Conservation (phyloP, 2,113 vertebrate species). For the Numenius arquata region DNA sequence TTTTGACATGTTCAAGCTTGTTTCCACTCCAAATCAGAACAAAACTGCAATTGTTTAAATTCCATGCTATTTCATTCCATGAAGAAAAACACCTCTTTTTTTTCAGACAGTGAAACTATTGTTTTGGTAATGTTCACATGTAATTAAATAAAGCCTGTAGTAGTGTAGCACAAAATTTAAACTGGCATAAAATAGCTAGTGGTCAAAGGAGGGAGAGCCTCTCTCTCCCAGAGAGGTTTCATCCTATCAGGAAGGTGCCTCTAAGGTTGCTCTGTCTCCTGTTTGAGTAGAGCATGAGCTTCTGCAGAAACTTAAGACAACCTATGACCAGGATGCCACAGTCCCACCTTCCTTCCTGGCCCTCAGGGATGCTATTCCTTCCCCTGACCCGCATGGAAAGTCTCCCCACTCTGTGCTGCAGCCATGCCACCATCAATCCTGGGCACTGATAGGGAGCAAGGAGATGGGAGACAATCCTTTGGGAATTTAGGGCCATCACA, state of each 20-base stretch:
- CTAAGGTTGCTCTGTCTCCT: background rate
- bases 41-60: constrained; percentile 3
- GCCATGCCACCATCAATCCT: rapidly evolving
- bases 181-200: background rate
- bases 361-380: background rate
- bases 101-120: background rate
- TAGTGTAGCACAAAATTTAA: background rate
- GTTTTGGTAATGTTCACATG: background rate
- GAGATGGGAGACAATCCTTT: background rate
- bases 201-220: background rate
- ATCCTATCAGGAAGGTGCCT: background rate
- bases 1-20: background rate
- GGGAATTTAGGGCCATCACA: rapidly evolving
- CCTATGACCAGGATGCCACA: background rate
- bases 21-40: background rate
- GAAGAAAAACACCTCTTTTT: background rate
- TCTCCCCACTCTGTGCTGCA: background rate
- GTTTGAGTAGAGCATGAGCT: background rate
- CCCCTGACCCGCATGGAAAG: background rate
- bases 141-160: background rate
- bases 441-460: background rate
- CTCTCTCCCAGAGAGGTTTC: background rate
- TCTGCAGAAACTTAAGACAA: background rate
- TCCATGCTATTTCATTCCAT: background rate
- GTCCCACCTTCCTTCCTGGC: background rate